Conservation (phyloP, 2,113 vertebrate genomes). For the Microtus ochrogaster region DNA sequence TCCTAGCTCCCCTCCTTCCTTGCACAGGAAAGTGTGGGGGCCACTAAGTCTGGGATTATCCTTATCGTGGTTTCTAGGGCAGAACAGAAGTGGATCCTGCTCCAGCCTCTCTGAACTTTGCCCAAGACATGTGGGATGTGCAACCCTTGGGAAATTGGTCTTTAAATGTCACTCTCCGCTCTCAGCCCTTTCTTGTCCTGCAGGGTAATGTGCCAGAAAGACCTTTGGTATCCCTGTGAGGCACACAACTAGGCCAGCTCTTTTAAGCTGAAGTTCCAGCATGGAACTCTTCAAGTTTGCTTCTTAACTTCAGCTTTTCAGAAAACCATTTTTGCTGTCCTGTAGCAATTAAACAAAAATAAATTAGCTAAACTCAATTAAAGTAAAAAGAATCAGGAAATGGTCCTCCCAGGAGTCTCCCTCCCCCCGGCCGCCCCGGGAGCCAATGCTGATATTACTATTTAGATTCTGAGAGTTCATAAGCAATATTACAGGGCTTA, state of each 20-base stretch:
- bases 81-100: neutral
- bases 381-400: constrained; percentile 70
- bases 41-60: rapidly evolving
- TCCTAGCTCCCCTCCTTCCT: neutral
- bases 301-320: neutral
- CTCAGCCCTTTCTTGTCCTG: neutral
- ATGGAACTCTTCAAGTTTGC: neutral
- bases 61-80: neutral
- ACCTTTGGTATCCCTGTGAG: rapidly evolving
- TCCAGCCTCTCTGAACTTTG: neutral
- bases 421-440: rapidly evolving
- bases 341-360: neutral
- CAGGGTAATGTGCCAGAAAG: neutral
- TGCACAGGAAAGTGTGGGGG: rapidly evolving
- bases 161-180: neutral
- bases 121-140: neutral
- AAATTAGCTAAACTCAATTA: neutral
- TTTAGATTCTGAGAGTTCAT: constrained; percentile 41
- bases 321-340: neutral
- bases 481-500: constrained; percentile 48
- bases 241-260: neutral
- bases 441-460: constrained; percentile 42
- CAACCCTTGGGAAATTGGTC: neutral
- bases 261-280: neutral
- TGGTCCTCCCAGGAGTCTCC: constrained; percentile 44